Conservation (phyloP, 1,140 invertebrate genomes). For the Lucilia sericata region DNA sequence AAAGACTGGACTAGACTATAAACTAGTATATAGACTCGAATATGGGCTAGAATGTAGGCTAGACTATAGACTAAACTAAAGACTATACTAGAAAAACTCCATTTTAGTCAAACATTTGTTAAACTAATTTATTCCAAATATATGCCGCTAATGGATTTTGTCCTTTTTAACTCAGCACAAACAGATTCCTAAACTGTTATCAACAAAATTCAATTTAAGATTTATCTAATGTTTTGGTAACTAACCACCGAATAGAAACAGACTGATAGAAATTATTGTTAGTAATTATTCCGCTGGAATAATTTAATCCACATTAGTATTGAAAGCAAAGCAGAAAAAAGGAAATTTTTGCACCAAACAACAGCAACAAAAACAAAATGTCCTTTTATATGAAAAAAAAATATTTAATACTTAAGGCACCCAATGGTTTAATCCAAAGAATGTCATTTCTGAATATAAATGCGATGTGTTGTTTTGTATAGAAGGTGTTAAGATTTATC, state of each 20-base stretch:
- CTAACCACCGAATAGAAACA: neutral
- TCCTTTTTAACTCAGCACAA: too few species aligned
- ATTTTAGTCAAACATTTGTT: too few species aligned
- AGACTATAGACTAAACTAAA: too few species aligned
- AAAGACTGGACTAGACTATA: too few species aligned
- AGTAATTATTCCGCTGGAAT: neutral
- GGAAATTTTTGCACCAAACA: neutral
- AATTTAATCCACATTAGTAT: constrained; percentile 39
- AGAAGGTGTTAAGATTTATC: constrained; percentile 41
- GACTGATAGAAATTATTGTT: neutral
- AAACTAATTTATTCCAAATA: too few species aligned
- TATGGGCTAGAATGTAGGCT: too few species aligned
- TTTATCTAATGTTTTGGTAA: neutral
- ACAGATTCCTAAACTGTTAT: neutral
- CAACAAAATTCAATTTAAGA: neutral
- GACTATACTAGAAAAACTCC: too few species aligned
- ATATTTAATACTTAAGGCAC: neutral
- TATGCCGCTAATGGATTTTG: too few species aligned
- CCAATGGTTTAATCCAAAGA: constrained; percentile 33
- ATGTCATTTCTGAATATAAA: constrained; percentile 26
- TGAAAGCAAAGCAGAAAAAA: neutral
- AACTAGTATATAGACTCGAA: too few species aligned
- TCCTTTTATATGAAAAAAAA: neutral
- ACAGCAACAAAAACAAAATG: constrained; percentile 1
- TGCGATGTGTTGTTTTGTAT: neutral